Conservation (phyloP, 64 coral and sea anemone genomes). For the Montipora cactus region DNA sequence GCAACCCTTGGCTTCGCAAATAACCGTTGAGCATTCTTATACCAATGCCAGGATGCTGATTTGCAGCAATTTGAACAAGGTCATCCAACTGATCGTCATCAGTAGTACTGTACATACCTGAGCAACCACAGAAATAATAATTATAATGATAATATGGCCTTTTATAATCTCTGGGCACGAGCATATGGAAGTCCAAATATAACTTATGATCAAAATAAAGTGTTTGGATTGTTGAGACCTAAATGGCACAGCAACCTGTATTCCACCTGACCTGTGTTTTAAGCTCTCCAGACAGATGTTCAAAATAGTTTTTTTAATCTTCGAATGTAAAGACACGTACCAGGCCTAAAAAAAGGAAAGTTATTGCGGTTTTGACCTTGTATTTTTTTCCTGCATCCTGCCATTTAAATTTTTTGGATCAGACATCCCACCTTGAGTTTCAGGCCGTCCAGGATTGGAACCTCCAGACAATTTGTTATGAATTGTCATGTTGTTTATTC, state of each 20-base stretch:
- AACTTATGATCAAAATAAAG: not conserved
- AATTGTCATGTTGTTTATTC: not conserved
- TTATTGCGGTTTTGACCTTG: not conserved
- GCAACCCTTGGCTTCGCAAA: conserved; percentile 6
- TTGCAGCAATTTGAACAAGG: conserved; percentile 39
- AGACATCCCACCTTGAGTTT: not conserved
- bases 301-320: not conserved
- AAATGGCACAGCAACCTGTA: not conserved
- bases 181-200: not conserved
- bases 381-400: not conserved
- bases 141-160: not conserved
- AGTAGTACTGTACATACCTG: conserved; percentile 58
- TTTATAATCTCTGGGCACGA: not conserved
- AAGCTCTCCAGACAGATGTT: not conserved
- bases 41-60: conserved; percentile 56
- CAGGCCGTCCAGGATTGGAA: not conserved
- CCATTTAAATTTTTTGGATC: not conserved
- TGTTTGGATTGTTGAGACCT: not conserved
- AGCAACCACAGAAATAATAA: not conserved
- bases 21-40: conserved; percentile 36
- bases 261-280: not conserved
- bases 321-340: not conserved
- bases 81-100: conserved; percentile 41
- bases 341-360: not conserved
- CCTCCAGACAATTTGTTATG: not conserved